A percentile compares a stretch with the other conserved stretches of the same genome.
Evolutionary conservation across 2,888 invertebrate species (phyloP).

Genomic region (Tetanocera ferruginea): DNA sequence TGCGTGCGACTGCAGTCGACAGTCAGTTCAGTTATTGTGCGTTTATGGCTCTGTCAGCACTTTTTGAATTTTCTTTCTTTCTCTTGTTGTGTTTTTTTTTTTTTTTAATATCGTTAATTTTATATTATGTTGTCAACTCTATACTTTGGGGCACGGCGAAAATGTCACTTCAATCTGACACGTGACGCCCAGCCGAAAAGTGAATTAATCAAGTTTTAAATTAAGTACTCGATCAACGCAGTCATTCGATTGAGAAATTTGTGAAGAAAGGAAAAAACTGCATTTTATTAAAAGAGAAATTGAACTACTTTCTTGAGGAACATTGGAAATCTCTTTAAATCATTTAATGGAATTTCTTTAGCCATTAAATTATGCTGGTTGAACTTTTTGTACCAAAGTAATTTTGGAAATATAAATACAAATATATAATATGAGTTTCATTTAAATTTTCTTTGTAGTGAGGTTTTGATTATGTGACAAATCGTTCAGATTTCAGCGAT

Average conservation of each 20-base stretch:
- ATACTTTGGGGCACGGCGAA: slow-evolving; percentile 27
- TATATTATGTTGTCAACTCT: slow-evolving; percentile 8
- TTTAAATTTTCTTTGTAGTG: no score
- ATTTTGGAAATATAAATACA: no score
- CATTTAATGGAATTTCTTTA: neutral
- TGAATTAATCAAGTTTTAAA: slow-evolving; percentile 25
- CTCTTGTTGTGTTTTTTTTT: neutral
- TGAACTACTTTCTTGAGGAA: neutral
- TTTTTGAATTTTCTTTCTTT: slow-evolving; percentile 35
- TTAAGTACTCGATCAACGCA: neutral
- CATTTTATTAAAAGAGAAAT: slow-evolving; percentile 11
- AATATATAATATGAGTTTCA: no score
- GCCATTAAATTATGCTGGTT: no score
- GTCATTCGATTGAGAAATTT: no score
- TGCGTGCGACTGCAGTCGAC: slow-evolving; percentile 41
- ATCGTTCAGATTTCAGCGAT: no score
- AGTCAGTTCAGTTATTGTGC: neutral
- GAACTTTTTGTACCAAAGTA: no score
- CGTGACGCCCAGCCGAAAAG: slow-evolving; percentile 35
- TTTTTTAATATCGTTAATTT: neutral
- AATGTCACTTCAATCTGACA: slow-evolving; percentile 40
- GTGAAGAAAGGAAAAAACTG: neutral
- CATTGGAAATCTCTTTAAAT: slow-evolving; percentile 20
- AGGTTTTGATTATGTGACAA: no score
- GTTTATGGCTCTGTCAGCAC: neutral